Evolutionary conservation across 1,140 invertebrate genomes (phyloP), one percentile per base, ranked within the genome.

Genomic region (Calephelis virginiensis): DNA sequence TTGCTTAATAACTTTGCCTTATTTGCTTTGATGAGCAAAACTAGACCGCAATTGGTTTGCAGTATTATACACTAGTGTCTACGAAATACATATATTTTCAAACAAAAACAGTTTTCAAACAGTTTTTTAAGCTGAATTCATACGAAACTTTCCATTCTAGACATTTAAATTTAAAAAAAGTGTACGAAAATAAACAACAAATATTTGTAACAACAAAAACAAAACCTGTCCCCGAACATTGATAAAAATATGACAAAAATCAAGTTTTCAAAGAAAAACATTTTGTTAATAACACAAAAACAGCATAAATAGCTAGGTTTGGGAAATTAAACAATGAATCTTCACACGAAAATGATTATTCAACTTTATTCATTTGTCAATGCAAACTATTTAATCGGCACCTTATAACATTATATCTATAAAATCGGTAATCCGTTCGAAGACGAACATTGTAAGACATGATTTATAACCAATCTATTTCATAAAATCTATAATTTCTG

Each of bases 281-380:
- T 9, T n/a, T 14, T 8, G 5, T 5, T 7, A 17, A 17, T n/a
- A 17, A 53, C 13, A 14, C 9, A 9, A 56, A 11, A 56, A 5
- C 9, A 56, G 10, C 17, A 3, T 11, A 4, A 10, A 17, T 11
- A 28, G 17, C 50, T 11, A 56, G 11, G 17, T 56, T 56, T 28
- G 6, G 11, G 11, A 17, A 56, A 37, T 37, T 59, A 37, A 12
- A 12, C 17, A 38, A 59, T 59, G 53, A 37, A 12, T 59, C 53
- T 59, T 59, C 53, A 37, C 17, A 59, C 17, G 53, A 59, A 59
- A 59, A 59, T 59, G 12, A 59, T 38, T 38, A 11, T 59, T n/a
- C 53, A 38, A 59, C 53, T 38, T 38, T 12, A 56, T 28, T 59
- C 17, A 59, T 37, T 37, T 59, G 28, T 9, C 53, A 12, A 38